Evolutionary conservation across 2,797 vertebrate genomes (phyloP).

Genomic region (Nyctalus aviator): DNA sequence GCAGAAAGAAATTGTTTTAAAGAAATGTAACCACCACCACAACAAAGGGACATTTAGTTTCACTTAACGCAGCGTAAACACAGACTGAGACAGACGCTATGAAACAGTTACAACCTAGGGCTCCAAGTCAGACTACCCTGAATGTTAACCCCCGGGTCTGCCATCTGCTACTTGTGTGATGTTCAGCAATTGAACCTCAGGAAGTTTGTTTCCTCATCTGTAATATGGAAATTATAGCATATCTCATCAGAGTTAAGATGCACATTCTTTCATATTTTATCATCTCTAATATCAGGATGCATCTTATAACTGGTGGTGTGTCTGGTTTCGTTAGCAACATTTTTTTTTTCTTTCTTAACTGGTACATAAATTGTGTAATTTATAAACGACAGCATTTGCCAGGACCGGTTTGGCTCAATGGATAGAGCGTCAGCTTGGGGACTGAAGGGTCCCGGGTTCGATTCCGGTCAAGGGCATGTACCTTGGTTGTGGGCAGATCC

Average conservation of each 20-base stretch:
- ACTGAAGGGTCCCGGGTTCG: no score
- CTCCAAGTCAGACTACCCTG: not conserved
- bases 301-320: not conserved
- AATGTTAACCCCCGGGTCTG: not conserved
- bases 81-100: not conserved
- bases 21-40: not conserved
- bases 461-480: no score
- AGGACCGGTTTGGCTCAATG: no score
- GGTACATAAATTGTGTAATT: not conserved
- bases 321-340: not conserved
- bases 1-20: constrained; percentile 39
- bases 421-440: no score
- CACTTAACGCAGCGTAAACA: not conserved
- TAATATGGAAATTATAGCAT: not conserved
- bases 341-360: constrained; percentile 49
- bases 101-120: not conserved
- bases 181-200: not conserved
- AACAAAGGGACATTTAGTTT: constrained; percentile 1
- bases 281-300: not conserved
- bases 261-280: constrained; percentile 41
- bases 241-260: not conserved
- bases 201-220: constrained; percentile 8
- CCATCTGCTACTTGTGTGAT: not conserved
- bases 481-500: no score
- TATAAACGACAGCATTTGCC: not conserved